These are phyloP conservation scores for Drosophila nannoptera DNA, from an alignment of 1,140 invertebrate genomes.

Conservation along the genomic window DNA sequence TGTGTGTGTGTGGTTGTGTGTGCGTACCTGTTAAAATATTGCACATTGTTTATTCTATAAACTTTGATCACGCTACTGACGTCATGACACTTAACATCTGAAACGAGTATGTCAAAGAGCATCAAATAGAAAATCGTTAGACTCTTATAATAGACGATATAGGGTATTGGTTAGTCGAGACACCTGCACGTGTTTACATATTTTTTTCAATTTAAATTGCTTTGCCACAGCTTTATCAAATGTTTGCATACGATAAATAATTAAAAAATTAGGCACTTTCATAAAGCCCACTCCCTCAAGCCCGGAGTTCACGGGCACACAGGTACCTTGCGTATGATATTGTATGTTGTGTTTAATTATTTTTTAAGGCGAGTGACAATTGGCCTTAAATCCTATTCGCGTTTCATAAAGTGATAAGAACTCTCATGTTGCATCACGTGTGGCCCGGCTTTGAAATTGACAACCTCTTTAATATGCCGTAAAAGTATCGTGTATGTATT, in stretches of 20 bases:
- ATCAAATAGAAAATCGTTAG: too few species aligned
- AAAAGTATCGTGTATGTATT: not conserved
- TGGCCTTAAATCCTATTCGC: too few species aligned
- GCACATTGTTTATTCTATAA: conserved; percentile 15
- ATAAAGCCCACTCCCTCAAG: not conserved
- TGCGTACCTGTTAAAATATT: conserved; percentile 19
- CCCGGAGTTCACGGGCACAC: too few species aligned
- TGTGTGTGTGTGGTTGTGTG: conserved; percentile 2
- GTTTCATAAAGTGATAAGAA: conserved; percentile 6
- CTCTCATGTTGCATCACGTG: not conserved
- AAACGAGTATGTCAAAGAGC: too few species aligned
- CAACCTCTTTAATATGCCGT: not conserved
- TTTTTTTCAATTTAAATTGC: not conserved
- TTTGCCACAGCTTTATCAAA: conserved; percentile 18
- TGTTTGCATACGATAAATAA: conserved; percentile 40
- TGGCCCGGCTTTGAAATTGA: not conserved
- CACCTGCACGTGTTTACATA: not conserved
- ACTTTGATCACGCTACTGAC: conserved; percentile 24
- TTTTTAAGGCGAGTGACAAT: conserved; percentile 2
- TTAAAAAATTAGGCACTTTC: conserved; percentile 9
- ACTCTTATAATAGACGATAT: not conserved
- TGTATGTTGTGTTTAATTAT: conserved; percentile 10
- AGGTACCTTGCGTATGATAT: not conserved
- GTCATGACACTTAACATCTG: conserved; percentile 14
- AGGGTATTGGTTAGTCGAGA: not conserved